These are phyloP conservation scores for Psammodynastes pulverulentus DNA, from an alignment of 2,113 vertebrate genomes.

Conservation along the genomic window DNA sequence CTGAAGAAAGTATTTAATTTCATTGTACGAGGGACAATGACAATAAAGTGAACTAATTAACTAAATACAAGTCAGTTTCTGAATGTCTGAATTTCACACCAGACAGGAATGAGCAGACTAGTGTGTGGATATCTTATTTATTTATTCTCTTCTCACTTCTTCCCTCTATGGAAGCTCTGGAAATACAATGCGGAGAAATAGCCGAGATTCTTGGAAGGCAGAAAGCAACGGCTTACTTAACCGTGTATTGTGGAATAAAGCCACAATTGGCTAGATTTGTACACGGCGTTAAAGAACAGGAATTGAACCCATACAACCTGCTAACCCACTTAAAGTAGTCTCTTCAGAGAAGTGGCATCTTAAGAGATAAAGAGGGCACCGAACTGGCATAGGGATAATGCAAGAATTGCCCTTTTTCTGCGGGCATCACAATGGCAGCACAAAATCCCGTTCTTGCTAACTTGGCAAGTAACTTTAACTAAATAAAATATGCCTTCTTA, in stretches of 20 bases:
- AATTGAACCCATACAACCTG: background rate
- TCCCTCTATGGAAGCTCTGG: background rate
- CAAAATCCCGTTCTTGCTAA: background rate
- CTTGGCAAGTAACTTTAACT: background rate
- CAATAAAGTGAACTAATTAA: no score
- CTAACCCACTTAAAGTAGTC: background rate
- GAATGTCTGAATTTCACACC: no score
- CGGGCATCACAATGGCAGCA: background rate
- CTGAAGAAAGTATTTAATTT: no score
- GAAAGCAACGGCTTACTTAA: background rate
- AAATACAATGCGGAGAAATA: background rate
- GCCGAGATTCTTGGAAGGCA: background rate
- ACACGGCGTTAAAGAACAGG: background rate
- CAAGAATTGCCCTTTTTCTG: background rate
- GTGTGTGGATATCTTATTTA: background rate
- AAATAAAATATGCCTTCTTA: background rate
- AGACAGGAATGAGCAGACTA: background rate
- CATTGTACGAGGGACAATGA: no score
- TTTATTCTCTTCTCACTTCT: background rate
- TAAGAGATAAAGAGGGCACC: background rate
- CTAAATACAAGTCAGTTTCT: no score
- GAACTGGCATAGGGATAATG: background rate
- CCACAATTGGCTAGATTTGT: background rate
- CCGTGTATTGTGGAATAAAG: background rate
- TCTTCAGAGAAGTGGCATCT: background rate